These are phyloP conservation scores for Crotophaga sulcirostris DNA, from an alignment of 2,113 vertebrate species.

Conservation along the genomic window DNA sequence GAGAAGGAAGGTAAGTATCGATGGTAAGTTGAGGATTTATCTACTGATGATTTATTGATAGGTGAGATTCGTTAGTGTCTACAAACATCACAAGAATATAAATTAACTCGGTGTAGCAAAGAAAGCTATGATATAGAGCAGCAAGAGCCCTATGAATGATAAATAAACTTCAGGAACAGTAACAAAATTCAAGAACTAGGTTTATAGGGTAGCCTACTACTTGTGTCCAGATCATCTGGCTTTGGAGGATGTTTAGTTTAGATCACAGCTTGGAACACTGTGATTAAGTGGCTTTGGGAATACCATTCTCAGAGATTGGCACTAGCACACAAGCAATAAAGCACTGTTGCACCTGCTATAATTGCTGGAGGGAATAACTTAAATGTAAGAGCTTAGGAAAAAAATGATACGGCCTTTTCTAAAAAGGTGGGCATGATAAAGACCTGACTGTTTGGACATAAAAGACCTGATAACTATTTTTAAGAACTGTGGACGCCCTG, in stretches of 20 bases:
- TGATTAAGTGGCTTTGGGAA: not conserved
- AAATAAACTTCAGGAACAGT: not conserved
- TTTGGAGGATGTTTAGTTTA: not conserved
- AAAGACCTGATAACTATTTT: not conserved
- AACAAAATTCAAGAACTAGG: not conserved
- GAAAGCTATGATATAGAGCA: not conserved
- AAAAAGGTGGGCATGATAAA: not conserved
- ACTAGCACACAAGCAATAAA: not conserved
- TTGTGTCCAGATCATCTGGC: not conserved
- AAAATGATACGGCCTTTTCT: not conserved
- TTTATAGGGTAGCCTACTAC: not conserved
- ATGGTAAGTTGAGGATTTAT: not conserved
- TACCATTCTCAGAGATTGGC: not conserved
- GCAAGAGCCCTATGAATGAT: not conserved
- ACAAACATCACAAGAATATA: not conserved
- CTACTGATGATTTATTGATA: not conserved
- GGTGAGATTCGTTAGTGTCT: not conserved
- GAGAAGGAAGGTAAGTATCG: not conserved
- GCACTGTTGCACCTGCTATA: not conserved
- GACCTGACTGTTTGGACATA: not conserved
- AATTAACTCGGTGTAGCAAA: not conserved
- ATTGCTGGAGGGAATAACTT: not conserved
- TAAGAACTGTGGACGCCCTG: not conserved
- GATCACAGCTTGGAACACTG: not conserved
- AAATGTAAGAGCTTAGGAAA: not conserved